Base-by-base conservation (phyloP, 2,113 vertebrate species). In the Prunella himalayana region DNA sequence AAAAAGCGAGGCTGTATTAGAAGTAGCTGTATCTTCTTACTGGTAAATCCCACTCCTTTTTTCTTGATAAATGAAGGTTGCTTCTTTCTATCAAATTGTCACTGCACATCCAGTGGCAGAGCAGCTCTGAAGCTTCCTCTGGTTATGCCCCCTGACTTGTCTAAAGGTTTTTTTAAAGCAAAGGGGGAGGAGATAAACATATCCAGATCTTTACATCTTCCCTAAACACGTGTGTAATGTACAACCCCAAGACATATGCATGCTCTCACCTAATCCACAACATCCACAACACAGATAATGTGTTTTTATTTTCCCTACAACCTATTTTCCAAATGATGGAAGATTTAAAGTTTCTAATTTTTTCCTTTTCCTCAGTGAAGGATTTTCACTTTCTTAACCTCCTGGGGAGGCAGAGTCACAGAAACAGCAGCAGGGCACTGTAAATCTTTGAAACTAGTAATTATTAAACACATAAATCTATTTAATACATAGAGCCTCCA, bases 401-500 rank as follows among this genome's bases (percentile, higher is more conserved):
- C 81, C 35, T 1, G 0, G 68, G 79, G 51, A 90, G 60, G 27
- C 33, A 90, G 49, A 91, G 63, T 80, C 59, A 51, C 59, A 86
- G 82, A 80, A 94, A 65, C 54, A 88, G 90, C 82, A 95, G 82
- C 75, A 90, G 42, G 64, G 42, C 71, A 73, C 64, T 81, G 59
- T 93, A 95, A 95, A 94, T 95, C 90, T 92, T 95, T 82, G 68
- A 96, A 96, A 97, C 75, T 83, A 93, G 61, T 96, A 93, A 96
- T 94, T 96, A 97, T 97, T 95, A 97, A 97, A 75, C 54, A 92
- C 82, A 96, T 97, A 95, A 94, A 96, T 97, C 94, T 90, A 54
- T 90, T 91, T 93, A 94, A 93, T 75, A 47, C 68, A 70, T 65
- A 77, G 22, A 92, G 56, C 54, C 17, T 82, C 59, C 63, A 86